Evolutionary conservation across 2,888 invertebrate genomes (phyloP).

Genomic region (Steromphala cineraria): DNA sequence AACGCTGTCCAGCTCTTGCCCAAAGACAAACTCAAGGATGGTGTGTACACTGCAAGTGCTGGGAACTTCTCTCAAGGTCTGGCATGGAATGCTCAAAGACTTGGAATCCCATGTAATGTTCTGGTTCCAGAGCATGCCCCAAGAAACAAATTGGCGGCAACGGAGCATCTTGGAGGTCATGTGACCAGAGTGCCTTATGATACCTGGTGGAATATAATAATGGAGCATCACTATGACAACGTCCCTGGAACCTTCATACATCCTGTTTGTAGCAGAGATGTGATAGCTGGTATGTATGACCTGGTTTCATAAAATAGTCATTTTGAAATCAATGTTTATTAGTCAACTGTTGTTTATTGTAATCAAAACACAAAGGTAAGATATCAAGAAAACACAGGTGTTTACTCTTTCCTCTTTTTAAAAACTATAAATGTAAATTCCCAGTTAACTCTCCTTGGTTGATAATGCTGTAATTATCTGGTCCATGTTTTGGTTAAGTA

Average conservation of each 20-base stretch:
- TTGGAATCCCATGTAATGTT: slow-evolving; percentile 56
- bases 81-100: slow-evolving; percentile 56
- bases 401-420: too few species aligned
- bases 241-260: slow-evolving; percentile 66
- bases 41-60: slow-evolving; percentile 70
- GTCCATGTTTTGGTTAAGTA: too few species aligned
- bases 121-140: slow-evolving; percentile 67
- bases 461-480: too few species aligned
- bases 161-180: slow-evolving; percentile 50
- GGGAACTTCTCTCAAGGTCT: slow-evolving; percentile 72
- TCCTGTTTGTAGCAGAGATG: slow-evolving; percentile 62
- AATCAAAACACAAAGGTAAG: not conserved
- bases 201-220: slow-evolving; percentile 67
- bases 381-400: not conserved
- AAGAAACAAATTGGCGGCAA: slow-evolving; percentile 54
- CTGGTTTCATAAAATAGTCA: too few species aligned
- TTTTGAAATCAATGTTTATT: too few species aligned
- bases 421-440: too few species aligned
- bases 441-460: too few species aligned
- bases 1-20: slow-evolving; percentile 61
- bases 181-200: slow-evolving; percentile 61
- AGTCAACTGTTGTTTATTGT: too few species aligned
- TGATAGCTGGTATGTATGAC: slow-evolving; percentile 67
- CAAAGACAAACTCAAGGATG: slow-evolving; percentile 42
- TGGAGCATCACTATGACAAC: slow-evolving; percentile 49